Evolutionary conservation across 2,888 invertebrate species (phyloP).

Genomic region (Rotaria socialis): DNA sequence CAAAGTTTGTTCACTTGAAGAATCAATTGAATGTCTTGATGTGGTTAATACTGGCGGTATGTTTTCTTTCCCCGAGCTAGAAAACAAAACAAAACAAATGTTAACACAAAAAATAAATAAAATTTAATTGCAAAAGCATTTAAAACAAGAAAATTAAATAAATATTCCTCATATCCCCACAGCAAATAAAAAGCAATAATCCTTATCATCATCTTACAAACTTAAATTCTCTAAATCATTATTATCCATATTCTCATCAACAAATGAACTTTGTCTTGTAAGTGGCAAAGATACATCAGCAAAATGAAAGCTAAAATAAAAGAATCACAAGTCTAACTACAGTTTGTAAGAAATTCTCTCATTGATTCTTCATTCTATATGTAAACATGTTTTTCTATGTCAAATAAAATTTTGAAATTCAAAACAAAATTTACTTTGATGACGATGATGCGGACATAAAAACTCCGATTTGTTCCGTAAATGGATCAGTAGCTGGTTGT

Average conservation of each 20-base stretch:
- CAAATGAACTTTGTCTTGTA: not conserved
- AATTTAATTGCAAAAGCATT: not conserved
- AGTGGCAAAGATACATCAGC: not conserved
- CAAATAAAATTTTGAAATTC: too few relatives aligned
- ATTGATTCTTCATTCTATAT: too few relatives aligned
- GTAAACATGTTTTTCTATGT: too few relatives aligned
- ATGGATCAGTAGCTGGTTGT: conserved; percentile 28
- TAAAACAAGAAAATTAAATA: not conserved
- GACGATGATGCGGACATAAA: not conserved
- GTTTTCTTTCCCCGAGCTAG: not conserved
- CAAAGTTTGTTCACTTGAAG: not conserved
- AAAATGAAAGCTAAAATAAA: not conserved
- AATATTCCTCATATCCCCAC: not conserved
- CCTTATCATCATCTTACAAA: not conserved
- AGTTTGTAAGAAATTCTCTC: too few relatives aligned
- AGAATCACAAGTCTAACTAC: too few relatives aligned
- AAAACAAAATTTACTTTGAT: not conserved
- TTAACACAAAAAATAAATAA: not conserved
- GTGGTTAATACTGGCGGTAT: not conserved
- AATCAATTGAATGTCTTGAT: not conserved
- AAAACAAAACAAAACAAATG: not conserved
- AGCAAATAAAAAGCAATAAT: not conserved
- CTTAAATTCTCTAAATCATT: not conserved
- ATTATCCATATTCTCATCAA: not conserved
- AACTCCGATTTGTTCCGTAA: conserved; percentile 15